A percentile compares a stretch with the other conserved stretches of the same genome.
Conservation (phyloP, 2,797 vertebrate species). For the Zenarchopterus dispar region DNA sequence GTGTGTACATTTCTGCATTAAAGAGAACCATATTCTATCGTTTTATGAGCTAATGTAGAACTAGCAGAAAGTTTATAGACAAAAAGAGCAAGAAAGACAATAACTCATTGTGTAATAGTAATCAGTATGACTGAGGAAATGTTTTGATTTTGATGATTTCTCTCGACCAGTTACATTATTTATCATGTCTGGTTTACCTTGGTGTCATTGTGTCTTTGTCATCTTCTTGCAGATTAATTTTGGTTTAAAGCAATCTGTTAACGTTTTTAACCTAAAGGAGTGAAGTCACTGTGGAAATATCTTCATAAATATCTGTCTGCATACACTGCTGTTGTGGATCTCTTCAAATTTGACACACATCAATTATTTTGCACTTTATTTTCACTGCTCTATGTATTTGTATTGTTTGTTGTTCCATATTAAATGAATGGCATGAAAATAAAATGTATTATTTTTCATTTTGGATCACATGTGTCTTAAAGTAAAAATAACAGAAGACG, state of each 20-base stretch:
- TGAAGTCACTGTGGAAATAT: conserved; percentile 26
- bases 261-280: conserved; percentile 12
- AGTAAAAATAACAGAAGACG: not conserved
- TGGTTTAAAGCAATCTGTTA: conserved; percentile 13
- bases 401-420: conserved; percentile 46
- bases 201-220: conserved; percentile 17
- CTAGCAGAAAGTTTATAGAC: conserved; percentile 19
- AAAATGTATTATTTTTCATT: conserved; percentile 49
- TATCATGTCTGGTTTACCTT: conserved; percentile 5
- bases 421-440: conserved; percentile 49
- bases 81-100: conserved; percentile 22
- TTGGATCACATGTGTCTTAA: not conserved
- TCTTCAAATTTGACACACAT: conserved; percentile 38
- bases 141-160: conserved; percentile 10
- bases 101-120: conserved; percentile 1
- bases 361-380: conserved; percentile 77
- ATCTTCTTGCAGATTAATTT: conserved; percentile 18
- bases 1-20: conserved; percentile 61
- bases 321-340: conserved; percentile 31
- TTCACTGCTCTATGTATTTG: conserved; percentile 43
- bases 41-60: conserved; percentile 28
- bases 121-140: conserved; percentile 15
- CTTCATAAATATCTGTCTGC: conserved; percentile 23
- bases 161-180: not conserved
- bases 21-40: conserved; percentile 6